Conservation (phyloP, 2,113 vertebrate genomes). For the Antidorcas marsupialis region DNA sequence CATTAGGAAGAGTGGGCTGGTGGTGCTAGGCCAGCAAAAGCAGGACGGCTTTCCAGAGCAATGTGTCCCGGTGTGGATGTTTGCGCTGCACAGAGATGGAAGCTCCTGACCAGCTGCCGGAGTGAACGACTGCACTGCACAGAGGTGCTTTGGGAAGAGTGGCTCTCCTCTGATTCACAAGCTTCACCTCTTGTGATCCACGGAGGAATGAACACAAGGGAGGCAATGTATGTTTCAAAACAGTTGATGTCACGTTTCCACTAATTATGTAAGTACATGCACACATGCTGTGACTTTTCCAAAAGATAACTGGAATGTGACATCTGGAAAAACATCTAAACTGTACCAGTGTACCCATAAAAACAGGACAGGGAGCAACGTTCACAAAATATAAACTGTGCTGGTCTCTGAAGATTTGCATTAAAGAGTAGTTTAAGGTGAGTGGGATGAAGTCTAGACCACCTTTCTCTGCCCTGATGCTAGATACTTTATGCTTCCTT, state of each 20-base stretch:
- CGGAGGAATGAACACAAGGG: not conserved
- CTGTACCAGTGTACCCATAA: not conserved
- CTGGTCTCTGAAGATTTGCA: not conserved
- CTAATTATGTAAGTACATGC: not conserved
- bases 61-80: slow-evolving; percentile 94
- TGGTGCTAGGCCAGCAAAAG: slow-evolving; percentile 84
- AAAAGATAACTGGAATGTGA: not conserved
- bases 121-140: accelerated
- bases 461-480: not conserved
- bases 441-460: not conserved
- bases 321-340: not conserved
- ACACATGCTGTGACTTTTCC: not conserved
- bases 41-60: slow-evolving; percentile 91
- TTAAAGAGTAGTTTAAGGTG: no score
- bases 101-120: not conserved
- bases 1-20: slow-evolving; percentile 88
- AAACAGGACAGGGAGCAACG: not conserved
- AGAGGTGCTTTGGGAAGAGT: not conserved
- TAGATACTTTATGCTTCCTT: not conserved
- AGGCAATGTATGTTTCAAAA: not conserved
- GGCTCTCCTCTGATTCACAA: not conserved
- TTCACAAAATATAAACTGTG: not conserved
- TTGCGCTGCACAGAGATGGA: slow-evolving; percentile 83
- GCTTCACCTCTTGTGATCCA: not conserved
- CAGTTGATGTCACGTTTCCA: not conserved